Conservation (phyloP, 2,113 vertebrate species). For the Pteropus alecto region DNA sequence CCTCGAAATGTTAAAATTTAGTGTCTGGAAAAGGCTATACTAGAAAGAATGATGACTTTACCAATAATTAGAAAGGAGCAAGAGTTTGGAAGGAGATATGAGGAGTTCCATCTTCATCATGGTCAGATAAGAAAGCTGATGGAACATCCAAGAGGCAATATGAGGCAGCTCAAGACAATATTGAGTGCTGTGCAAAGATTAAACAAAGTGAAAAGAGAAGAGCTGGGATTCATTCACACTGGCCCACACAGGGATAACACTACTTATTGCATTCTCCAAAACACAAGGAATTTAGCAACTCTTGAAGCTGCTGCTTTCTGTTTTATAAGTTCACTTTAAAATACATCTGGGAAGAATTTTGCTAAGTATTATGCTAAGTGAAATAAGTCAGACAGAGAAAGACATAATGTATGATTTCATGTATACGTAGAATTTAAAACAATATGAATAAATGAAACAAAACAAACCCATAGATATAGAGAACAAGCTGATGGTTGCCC, state of each 20-base stretch:
- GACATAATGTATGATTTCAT: neutral
- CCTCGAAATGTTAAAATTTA: neutral
- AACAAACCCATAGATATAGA: neutral
- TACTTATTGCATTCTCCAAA: neutral
- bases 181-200: neutral
- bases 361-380: neutral
- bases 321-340: slow-evolving; percentile 4
- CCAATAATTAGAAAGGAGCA: neutral
- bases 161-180: neutral
- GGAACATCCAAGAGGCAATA: neutral
- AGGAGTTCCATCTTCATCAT: slow-evolving; percentile 2
- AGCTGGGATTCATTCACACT: neutral
- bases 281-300: neutral
- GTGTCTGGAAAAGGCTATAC: neutral
- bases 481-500: neutral
- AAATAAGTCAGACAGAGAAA: neutral
- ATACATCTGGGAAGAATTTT: neutral
- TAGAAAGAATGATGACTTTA: slow-evolving; percentile 34
- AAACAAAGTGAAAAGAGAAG: neutral
- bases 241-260: neutral
- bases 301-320: neutral
- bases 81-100: neutral
- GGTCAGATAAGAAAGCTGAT: slow-evolving; percentile 3
- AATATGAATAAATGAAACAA: neutral
- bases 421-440: neutral